Base-by-base conservation (phyloP, 2,888 invertebrate species). In the Torymus auratus region DNA sequence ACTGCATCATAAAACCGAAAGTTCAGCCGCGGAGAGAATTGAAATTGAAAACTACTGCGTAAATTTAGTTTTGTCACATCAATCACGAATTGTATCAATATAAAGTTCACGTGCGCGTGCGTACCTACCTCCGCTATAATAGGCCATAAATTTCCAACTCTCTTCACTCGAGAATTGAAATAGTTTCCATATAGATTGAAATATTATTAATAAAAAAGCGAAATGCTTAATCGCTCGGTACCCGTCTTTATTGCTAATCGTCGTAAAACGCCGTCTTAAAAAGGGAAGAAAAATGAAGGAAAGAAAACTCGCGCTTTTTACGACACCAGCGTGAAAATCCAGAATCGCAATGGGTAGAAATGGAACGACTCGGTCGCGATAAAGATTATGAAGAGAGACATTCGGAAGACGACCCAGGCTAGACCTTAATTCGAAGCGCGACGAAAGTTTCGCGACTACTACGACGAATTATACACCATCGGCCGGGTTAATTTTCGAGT, bases 101-200 rank as follows among this genome's bases (percentile, higher is more conserved):
- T 58, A 69, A 69, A 69, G 69, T 41, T 28, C 10, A n/a, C n/a
- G n/a, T n/a, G n/a, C n/a, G n/a, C n/a, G n/a, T n/a, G 13, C 10
- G n/a, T 7, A 55, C 5, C 28, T 15, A 58, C 12, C 20, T 58
- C 55, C 55, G 13, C 58, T 28, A n/a, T 41, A 41, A 41, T 41
- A 41, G 41, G 12, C 58, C 69, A 55, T 69, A 69, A 69, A 69
- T 41, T 55, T 41, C 41, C 41, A 41, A 41, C 41, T 41, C 41
- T 7, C 28, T 28, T 7, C 15, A 15, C 28, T 41, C 56, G 10
- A 61, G 5, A 69, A 69, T 69, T 69, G 28, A 70, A 70, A 60
- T 70, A 60, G 15, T 64, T 60, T 70, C 17, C 53, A 67, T 67
- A 55, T 67, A 64, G 4, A 64, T 64, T n/a, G 13, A 28, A n/a